Evolutionary conservation across 2,113 vertebrate genomes (phyloP), one percentile per base, ranked within the genome.

Genomic region (Corydoras sp.): DNA sequence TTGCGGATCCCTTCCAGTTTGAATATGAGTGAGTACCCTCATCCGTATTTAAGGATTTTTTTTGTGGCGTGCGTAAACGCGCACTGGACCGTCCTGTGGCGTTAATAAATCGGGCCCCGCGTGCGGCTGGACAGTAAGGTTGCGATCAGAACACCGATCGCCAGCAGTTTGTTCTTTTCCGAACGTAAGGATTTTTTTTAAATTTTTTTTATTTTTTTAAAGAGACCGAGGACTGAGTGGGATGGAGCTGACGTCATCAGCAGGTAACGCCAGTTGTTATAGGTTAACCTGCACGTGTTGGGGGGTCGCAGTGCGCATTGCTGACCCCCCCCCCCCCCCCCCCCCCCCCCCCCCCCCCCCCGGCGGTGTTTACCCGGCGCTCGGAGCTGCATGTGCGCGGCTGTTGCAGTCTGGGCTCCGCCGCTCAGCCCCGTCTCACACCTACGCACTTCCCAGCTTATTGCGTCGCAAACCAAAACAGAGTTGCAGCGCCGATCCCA

Each of bases 11-110:
- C n/a, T 54, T 58, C 15, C 12, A 18, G 11, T 11, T 68, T 65
- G 75, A 72, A 66, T 78, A 32, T 77, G 81, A 86, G 85, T 76
- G 81, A 83, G 87, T 87, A 82, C 54, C 54, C 6, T 13, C 3
- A 4, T 43, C 35, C 4, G 35, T 43, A 43, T 43, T 4, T 43
- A 43, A 8, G 35, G 35, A 8, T 4, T 4, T 43, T 4, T 43
- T 43, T 4, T 43, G 35, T 4, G 35, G 1, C 7, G 35, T 43
- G 18, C 18, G 2, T 24, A 24, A 24, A 43, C 35, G 35, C 35
- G 35, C 35, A 24, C 35, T 43, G 35, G 35, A 43, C 35, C 35
- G 35, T 43, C 18, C 18, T 24, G 18, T 43, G 7, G 35, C 7
- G 7, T 43, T 43, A 43, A 43, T 43, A 43, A 43, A 43, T 43